Evolutionary conservation across 2,797 vertebrate species (phyloP).

Genomic region (Otolemur crassicaudatus): DNA sequence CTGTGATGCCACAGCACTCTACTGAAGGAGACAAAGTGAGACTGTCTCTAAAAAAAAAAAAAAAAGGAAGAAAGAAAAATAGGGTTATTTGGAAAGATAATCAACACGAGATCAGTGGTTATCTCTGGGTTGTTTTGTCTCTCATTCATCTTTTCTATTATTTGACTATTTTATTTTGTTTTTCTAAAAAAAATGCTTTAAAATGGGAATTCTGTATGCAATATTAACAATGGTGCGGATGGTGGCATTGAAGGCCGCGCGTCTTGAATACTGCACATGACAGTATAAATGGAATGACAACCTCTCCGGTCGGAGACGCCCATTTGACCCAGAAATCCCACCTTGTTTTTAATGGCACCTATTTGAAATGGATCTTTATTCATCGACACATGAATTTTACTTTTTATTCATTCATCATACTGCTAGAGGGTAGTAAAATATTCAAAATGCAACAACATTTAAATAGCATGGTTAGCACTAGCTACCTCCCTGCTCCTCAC

Average conservation of each 20-base stretch:
- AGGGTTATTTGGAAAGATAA: background rate
- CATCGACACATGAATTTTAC: background rate
- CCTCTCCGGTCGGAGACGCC: background rate
- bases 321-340: background rate
- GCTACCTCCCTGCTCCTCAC: background rate
- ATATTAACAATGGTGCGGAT: background rate
- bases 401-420: background rate
- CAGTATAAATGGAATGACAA: background rate
- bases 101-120: background rate
- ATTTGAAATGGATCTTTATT: conserved; percentile 46
- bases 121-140: background rate
- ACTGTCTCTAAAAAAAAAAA: background rate
- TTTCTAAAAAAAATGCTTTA: background rate
- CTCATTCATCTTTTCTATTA: background rate
- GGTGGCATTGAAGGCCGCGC: background rate
- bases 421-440: background rate
- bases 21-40: no score
- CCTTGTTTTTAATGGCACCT: background rate
- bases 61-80: background rate
- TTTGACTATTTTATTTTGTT: conserved; percentile 10
- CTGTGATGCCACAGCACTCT: no score
- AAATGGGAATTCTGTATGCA: background rate
- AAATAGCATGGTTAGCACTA: background rate
- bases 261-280: background rate
- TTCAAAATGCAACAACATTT: background rate